Conservation (phyloP, 2,113 vertebrate species). For the Dermatemys mawii region DNA sequence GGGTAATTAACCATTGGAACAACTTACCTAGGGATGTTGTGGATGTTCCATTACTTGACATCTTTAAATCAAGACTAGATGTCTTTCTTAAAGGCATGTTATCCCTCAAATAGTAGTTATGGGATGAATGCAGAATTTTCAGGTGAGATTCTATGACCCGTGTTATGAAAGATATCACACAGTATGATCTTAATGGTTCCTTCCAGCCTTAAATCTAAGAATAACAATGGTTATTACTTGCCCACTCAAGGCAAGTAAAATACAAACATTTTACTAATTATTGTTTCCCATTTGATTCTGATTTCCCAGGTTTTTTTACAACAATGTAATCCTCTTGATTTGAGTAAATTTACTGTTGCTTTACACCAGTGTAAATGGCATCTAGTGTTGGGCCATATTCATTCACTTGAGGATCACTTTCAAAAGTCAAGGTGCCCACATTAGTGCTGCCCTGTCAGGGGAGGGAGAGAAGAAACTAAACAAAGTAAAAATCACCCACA, state of each 20-base stretch:
- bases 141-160: neutral
- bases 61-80: neutral
- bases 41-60: neutral
- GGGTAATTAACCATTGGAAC: neutral
- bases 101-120: neutral
- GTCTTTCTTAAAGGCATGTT: neutral
- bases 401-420: neutral
- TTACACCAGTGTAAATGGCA: neutral
- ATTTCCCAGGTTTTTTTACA: neutral
- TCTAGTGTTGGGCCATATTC: neutral
- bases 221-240: neutral
- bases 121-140: neutral
- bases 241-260: neutral
- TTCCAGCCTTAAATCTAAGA: neutral
- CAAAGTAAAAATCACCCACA: neutral
- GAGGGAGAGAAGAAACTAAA: neutral
- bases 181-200: neutral
- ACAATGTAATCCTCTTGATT: neutral
- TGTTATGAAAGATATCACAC: neutral
- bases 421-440: neutral
- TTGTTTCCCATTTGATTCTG: neutral
- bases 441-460: neutral
- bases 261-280: neutral
- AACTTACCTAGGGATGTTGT: neutral
- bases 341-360: neutral